Conservation (phyloP, 1,140 invertebrate genomes). For the Drosophila guanche region DNA sequence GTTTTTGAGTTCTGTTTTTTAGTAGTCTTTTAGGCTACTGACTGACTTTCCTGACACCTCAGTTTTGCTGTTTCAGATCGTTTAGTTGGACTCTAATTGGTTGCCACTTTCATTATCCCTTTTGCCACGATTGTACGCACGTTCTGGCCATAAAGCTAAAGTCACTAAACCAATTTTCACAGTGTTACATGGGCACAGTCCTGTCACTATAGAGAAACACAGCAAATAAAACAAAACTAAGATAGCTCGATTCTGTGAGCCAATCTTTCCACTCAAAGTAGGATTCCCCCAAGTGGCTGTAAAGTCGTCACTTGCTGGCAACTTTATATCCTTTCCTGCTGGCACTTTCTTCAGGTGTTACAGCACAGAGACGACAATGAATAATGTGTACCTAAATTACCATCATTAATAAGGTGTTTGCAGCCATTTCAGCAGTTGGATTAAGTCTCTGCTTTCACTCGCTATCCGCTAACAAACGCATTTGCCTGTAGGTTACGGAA, state of each 20-base stretch:
- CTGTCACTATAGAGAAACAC: not conserved
- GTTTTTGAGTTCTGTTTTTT: conserved; percentile 27
- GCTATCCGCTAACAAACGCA: conserved; percentile 6
- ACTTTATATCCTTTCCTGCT: conserved; percentile 10
- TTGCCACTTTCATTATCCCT: conserved; percentile 3
- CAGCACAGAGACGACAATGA: not conserved
- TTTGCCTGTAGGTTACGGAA: conserved; percentile 2
- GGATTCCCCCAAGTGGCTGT: conserved; percentile 3
- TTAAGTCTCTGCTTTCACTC: too few species aligned
- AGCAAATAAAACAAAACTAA: conserved; percentile 13
- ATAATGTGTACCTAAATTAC: conserved; percentile 9
- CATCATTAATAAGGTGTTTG: conserved; percentile 17
- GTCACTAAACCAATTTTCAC: conserved; percentile 44
- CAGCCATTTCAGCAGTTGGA: not conserved
- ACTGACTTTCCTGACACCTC: conserved; percentile 2
- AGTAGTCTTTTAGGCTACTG: conserved; percentile 16
- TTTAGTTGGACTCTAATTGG: conserved; percentile 18
- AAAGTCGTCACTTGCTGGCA: conserved; percentile 14
- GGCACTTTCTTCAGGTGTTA: not conserved
- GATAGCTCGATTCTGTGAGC: not conserved
- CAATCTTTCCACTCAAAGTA: not conserved
- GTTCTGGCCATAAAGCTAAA: too few species aligned
- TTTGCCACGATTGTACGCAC: too few species aligned
- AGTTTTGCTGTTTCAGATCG: not conserved
- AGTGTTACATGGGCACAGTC: conserved; percentile 22